Evolutionary conservation across 1,140 invertebrate species (phyloP), one percentile per base, ranked within the genome.

Genomic region (Littorina saxatilis): DNA sequence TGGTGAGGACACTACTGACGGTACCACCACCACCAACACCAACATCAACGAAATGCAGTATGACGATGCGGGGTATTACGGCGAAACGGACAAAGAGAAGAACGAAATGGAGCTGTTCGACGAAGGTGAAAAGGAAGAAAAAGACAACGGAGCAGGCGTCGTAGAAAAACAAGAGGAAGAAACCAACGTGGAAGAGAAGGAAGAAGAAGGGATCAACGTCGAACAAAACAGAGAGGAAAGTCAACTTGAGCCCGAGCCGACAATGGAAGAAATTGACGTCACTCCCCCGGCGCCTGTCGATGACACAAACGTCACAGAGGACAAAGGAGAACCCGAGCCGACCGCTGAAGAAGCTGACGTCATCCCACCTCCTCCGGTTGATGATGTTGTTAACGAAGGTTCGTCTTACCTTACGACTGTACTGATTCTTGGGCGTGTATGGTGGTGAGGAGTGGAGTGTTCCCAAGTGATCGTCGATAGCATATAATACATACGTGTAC

Each of bases 11-110:
- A 47, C 5, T 17, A 47, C 43, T 20, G 68, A 73, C 43, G 50
- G 40, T 9, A 50, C 9, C 23, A 73, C 70, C n/a, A 23, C 27
- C 7, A 52, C 23, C 11, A 43, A 27, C 20, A 52, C 39, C 40
- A 23, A 73, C 43, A 20, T 27, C 32, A 73, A 52, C 70, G 43
- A 50, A 27, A 73, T n/a, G 7, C 70, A 73, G 40, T 73, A 73
- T 17, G 43, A 73, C 70, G 70, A 73, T 17, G 70, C 70, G 1
- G 70, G 40, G 1, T 73, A 50, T 35, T 73, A 43, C 27, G 70
- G 70, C 23, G 37, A 73, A 35, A 73, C 70, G 1, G 70, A 73
- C 23, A 73, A 9, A 15, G 70, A 73, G 37, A 73, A 73, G 17
- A 23, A n/a, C 39, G 70, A 73, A 3, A 20, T 43, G 13, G 70